Evolutionary conservation across 2,888 invertebrate genomes (phyloP).

Genomic region (Osedax frankpressi): DNA sequence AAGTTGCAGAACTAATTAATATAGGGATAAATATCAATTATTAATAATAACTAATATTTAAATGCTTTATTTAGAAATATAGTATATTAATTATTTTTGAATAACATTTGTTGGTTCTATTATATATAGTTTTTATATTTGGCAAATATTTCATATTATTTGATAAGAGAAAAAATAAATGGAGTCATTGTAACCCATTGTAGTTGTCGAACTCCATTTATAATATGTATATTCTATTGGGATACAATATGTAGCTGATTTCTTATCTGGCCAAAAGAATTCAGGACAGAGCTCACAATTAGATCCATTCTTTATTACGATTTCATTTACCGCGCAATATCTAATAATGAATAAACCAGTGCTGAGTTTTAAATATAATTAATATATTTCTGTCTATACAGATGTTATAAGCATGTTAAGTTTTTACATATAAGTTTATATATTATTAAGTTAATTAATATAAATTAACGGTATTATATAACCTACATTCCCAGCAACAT

Average conservation of each 20-base stretch:
- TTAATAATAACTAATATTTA: not conserved
- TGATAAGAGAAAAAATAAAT: too few relatives aligned
- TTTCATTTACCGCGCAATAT: not conserved
- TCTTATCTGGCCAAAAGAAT: not conserved
- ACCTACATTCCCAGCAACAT: too few relatives aligned
- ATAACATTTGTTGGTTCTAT: not conserved
- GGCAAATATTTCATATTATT: too few relatives aligned
- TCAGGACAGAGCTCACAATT: not conserved
- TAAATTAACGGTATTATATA: not conserved
- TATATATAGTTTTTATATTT: too few relatives aligned
- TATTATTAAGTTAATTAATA: not conserved
- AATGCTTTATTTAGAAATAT: not conserved
- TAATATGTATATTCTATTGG: not conserved
- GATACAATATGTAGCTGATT: not conserved
- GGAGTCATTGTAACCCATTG: too few relatives aligned
- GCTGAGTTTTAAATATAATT: too few relatives aligned
- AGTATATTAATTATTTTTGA: not conserved
- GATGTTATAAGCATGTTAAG: too few relatives aligned
- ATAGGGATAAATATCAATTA: too few relatives aligned
- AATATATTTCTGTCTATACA: too few relatives aligned
- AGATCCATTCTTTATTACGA: not conserved
- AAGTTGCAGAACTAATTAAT: too few relatives aligned
- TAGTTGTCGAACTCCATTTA: not conserved
- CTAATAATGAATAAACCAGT: too few relatives aligned
- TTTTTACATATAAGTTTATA: too few relatives aligned